Conservation (phyloP, 2,888 invertebrate species). For the Eudasyphora cyanicolor region DNA sequence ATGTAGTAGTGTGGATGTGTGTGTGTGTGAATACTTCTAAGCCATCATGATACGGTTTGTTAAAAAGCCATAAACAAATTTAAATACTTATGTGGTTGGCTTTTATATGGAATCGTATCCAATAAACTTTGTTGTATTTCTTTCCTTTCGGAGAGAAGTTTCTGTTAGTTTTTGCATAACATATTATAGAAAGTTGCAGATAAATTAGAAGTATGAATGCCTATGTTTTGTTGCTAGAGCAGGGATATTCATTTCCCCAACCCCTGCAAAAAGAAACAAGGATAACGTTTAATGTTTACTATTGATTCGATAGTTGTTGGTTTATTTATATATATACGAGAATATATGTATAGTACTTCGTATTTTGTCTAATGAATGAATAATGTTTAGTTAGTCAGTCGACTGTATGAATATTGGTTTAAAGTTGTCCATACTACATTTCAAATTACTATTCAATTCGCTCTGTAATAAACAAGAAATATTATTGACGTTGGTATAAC, state of each 20-base stretch:
- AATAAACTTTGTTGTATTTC: neutral
- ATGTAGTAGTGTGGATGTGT: too few species aligned
- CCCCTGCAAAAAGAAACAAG: neutral
- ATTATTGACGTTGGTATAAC: neutral
- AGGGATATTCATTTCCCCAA: neutral
- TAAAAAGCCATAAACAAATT: slow-evolving; percentile 49
- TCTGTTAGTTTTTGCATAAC: slow-evolving; percentile 9
- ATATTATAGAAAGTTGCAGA: neutral
- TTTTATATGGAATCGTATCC: neutral
- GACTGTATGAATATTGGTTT: slow-evolving; percentile 30
- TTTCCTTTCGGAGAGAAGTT: neutral
- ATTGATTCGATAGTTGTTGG: neutral
- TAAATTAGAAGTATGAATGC: neutral
- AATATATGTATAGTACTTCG: too few species aligned
- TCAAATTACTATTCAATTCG: neutral
- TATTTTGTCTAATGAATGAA: neutral
- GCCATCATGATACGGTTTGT: slow-evolving; percentile 30
- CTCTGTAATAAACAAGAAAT: neutral
- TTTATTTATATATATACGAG: neutral
- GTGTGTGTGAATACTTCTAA: neutral
- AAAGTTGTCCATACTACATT: neutral
- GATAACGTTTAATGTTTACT: neutral
- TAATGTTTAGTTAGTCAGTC: slow-evolving; percentile 12
- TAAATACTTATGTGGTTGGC: slow-evolving; percentile 48
- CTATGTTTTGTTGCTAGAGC: too few species aligned